These are phyloP conservation scores for Athalia rosae DNA, from an alignment of 2,888 invertebrate genomes.

Conservation along the genomic window DNA sequence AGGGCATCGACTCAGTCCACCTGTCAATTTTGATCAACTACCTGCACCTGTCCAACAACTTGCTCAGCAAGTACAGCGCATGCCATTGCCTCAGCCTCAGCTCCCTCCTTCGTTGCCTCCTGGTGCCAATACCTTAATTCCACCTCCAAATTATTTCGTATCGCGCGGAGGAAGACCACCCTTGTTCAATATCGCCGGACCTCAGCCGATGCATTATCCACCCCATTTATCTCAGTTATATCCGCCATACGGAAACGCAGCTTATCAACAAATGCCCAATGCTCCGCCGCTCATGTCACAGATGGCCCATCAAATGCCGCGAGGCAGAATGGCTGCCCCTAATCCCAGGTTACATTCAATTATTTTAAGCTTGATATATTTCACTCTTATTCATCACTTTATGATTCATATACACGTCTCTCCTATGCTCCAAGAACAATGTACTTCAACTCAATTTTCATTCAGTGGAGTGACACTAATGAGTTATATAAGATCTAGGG, in stretches of 20 bases:
- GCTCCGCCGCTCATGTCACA: slow-evolving; percentile 66
- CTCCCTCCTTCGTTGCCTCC: slow-evolving; percentile 66
- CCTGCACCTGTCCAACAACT: slow-evolving; percentile 72
- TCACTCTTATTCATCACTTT: neutral
- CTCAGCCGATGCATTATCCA: slow-evolving; percentile 66
- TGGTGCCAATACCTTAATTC: slow-evolving; percentile 68
- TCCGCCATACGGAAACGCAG: slow-evolving; percentile 59
- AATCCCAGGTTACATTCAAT: slow-evolving; percentile 13
- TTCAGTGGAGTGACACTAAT: too few species aligned
- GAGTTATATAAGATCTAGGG: too few species aligned
- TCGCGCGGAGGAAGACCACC: slow-evolving; percentile 71
- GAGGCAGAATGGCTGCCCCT: slow-evolving; percentile 60
- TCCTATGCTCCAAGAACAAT: too few species aligned
- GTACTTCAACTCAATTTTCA: too few species aligned
- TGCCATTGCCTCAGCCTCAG: slow-evolving; percentile 70
- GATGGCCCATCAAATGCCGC: slow-evolving; percentile 64
- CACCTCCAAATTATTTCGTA: slow-evolving; percentile 69
- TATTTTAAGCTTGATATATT: neutral
- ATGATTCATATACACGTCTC: neutral
- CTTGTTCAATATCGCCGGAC: slow-evolving; percentile 65
- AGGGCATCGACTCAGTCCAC: slow-evolving; percentile 60
- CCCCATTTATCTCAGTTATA: slow-evolving; percentile 67
- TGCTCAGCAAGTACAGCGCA: slow-evolving; percentile 71
- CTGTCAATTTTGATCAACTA: slow-evolving; percentile 69
- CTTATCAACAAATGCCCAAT: slow-evolving; percentile 61